Conservation (phyloP, 1,140 invertebrate species). For the Metopolophium dirhodum region DNA sequence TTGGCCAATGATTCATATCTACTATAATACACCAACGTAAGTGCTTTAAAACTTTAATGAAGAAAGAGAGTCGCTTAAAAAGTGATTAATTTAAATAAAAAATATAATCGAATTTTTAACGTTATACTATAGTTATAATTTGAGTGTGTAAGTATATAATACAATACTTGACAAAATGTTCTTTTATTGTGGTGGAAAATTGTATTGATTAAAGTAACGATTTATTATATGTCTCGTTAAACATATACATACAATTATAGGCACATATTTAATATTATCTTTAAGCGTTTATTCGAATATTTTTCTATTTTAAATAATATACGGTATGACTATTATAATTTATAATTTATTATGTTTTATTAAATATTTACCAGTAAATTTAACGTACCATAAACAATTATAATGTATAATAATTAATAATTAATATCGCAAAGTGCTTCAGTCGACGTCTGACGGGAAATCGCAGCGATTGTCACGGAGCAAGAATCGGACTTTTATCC, state of each 20-base stretch:
- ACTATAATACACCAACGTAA: not conserved
- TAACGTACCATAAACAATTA: not conserved
- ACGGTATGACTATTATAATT: not conserved
- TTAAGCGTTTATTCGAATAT: not conserved
- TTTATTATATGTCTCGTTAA: not conserved
- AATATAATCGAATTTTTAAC: not conserved
- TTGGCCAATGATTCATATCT: constrained; percentile 41
- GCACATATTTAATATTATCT: not conserved
- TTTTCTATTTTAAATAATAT: not conserved
- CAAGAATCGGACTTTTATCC: not conserved
- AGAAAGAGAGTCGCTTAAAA: not conserved
- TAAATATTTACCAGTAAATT: not conserved
- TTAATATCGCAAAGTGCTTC: not conserved
- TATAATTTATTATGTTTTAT: not conserved
- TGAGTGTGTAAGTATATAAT: not conserved
- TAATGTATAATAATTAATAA: not conserved
- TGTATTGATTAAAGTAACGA: not conserved
- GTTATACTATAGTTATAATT: not conserved
- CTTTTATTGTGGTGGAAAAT: not conserved
- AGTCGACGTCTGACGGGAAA: not conserved
- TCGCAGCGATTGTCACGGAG: not conserved
- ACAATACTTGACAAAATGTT: not conserved
- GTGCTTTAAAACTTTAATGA: constrained; percentile 24
- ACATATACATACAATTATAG: not conserved
- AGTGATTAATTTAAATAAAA: constrained; percentile 10